Evolutionary conservation across 2,797 vertebrate genomes (phyloP), one percentile per base, ranked within the genome.

Genomic region (Betta splendens): DNA sequence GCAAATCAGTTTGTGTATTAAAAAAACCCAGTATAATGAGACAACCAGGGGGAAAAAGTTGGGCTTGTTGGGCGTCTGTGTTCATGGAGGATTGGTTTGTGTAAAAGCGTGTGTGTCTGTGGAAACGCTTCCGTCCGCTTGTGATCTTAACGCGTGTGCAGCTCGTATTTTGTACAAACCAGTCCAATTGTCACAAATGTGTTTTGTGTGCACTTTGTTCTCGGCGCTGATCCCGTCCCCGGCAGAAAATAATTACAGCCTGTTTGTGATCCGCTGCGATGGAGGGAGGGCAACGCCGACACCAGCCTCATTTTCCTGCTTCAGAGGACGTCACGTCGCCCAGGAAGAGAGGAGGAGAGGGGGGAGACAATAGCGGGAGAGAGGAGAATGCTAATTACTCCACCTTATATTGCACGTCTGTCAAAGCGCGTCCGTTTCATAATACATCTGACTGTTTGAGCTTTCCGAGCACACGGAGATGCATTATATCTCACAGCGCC

Each of bases 171-270:
- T 83, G 69, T 83, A 83, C 67, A 80, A 80, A 85, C 83, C 80
- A 83, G 80, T 80, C 77, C 67, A 71, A 81, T 73, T 73, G 81
- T 88, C 82, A 72, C 79, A 46, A 77, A 80, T 54, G 73, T 86
- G 87, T 89, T 91, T 90, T 85, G 83, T 74, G 76, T 79, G 77
- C 85, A 89, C 88, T 93, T 92, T 93, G 91, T 92, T 92, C 90
- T 90, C 65, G 32, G 46, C 66, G 69, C 85, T 88, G 91, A 89
- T 89, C 86, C 81, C 79, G 79, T 91, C 83, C 83, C 85, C 46
- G 78, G 82, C 80, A 88, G 87, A 90, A 89, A 85, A 89, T 91
- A 91, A 93, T 93, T 92, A 92, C 83, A 88, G 88, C 45, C 68
- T 78, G 86, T 85, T 89, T 84, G 80, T 64, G 79, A 80, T 81